Conservation (phyloP, 2,113 vertebrate species). For the Vulpes ferrilata region DNA sequence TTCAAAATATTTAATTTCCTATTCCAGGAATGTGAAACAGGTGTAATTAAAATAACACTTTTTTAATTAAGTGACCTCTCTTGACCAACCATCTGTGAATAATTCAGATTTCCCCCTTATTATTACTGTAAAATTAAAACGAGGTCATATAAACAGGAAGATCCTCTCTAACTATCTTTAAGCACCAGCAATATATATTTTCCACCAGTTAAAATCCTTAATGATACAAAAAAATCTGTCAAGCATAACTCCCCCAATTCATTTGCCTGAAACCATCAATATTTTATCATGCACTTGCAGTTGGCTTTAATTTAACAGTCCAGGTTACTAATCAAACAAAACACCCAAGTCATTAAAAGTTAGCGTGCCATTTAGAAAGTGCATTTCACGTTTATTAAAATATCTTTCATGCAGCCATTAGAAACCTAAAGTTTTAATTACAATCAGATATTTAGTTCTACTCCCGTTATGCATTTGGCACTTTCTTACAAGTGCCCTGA, state of each 20-base stretch:
- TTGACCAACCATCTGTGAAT: slow-evolving; percentile 93
- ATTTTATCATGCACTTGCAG: slow-evolving; percentile 93
- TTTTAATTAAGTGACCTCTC: slow-evolving; percentile 93
- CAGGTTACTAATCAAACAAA: slow-evolving; percentile 94
- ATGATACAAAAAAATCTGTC: slow-evolving; percentile 92
- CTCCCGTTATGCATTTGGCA: slow-evolving; percentile 89
- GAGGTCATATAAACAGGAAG: slow-evolving; percentile 90
- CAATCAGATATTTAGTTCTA: slow-evolving; percentile 93
- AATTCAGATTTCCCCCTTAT: slow-evolving; percentile 89
- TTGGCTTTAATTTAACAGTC: slow-evolving; percentile 94
- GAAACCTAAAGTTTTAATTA: slow-evolving; percentile 93
- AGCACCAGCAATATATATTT: slow-evolving; percentile 93
- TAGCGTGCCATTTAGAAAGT: slow-evolving; percentile 93
- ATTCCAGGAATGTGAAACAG: slow-evolving; percentile 90
- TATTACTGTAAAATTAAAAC: slow-evolving; percentile 92
- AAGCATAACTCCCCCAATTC: slow-evolving; percentile 92
- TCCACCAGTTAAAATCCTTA: slow-evolving; percentile 93
- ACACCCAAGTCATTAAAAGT: slow-evolving; percentile 94
- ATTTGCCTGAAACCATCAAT: slow-evolving; percentile 93
- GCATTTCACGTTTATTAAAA: slow-evolving; percentile 94
- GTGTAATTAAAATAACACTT: slow-evolving; percentile 93
- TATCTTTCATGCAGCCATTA: slow-evolving; percentile 93
- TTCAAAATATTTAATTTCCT: slow-evolving; percentile 91
- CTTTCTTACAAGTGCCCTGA: slow-evolving; percentile 89
- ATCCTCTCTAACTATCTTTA: slow-evolving; percentile 92